Evolutionary conservation across 1,140 invertebrate species (phyloP).

Genomic region (Drosophila simulans): DNA sequence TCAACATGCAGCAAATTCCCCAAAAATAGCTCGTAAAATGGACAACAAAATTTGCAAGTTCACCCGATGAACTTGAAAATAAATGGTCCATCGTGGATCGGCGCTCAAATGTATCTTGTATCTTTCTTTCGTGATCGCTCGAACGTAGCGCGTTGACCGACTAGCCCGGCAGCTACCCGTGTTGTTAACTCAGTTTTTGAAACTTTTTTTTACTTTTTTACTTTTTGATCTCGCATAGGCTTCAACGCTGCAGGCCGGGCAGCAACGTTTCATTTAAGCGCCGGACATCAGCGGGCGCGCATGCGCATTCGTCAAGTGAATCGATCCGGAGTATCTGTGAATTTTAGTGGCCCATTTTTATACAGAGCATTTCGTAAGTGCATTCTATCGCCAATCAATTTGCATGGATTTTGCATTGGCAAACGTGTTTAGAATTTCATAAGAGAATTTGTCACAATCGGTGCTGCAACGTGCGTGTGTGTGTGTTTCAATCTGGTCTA

Average conservation of each 20-base stretch:
- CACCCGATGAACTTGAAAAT: constrained; percentile 73
- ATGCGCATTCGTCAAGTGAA: constrained; percentile 47
- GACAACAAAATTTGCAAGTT: constrained; percentile 71
- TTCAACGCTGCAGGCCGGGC: constrained; percentile 60
- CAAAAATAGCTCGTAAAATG: constrained; percentile 60
- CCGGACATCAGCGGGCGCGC: constrained; percentile 71
- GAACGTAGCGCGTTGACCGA: constrained; percentile 63
- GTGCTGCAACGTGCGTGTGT: constrained; percentile 13
- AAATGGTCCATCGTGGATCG: constrained; percentile 21
- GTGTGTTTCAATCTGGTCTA: constrained; percentile 20
- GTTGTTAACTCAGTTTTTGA: constrained; percentile 25
- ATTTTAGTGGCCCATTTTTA: constrained; percentile 9
- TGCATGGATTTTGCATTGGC: constrained; percentile 2
- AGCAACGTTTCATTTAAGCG: constrained; percentile 63
- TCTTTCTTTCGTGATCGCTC: constrained; percentile 46
- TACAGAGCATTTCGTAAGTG: constrained; percentile 63
- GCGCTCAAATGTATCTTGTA: constrained; percentile 16
- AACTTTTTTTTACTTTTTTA: constrained; percentile 1
- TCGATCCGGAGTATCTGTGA: constrained; percentile 27
- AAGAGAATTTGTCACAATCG: constrained; percentile 28
- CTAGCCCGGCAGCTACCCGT: constrained; percentile 62
- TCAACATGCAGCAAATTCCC: constrained; percentile 47
- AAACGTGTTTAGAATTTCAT: constrained; percentile 77
- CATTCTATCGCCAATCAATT: constrained; percentile 36
- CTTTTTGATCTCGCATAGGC: constrained; percentile 42